Percentiles rank a stretch among this genome's conserved stretches.
phyloP scores from a whole-genome alignment of 2,888 invertebrate species.

The Synanthedon vespiformis region DNA sequence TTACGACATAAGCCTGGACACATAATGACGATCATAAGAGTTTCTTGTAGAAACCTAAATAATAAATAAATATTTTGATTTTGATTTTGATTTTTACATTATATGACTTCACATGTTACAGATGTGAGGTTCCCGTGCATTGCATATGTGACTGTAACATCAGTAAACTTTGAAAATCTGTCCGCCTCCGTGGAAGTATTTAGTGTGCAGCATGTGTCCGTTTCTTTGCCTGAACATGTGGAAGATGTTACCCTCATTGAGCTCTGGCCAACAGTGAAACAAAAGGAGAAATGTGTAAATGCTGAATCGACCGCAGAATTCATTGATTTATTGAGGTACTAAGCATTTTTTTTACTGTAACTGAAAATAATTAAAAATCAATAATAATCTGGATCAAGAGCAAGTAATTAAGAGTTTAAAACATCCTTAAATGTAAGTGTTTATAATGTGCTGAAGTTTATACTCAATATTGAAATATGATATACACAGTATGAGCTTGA shows the following conservation, averaged over 20 bases:
- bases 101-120: slow-evolving; percentile 14
- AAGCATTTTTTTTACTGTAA: background rate
- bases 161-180: slow-evolving; percentile 66
- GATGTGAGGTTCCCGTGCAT: slow-evolving; percentile 75
- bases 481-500: no score
- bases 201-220: slow-evolving; percentile 74
- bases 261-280: slow-evolving; percentile 75
- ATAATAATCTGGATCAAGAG: no score
- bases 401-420: no score
- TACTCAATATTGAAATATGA: no score
- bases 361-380: no score
- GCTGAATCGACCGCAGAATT: slow-evolving; percentile 72
- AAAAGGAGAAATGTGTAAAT: slow-evolving; percentile 69
- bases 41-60: no score
- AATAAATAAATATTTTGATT: no score
- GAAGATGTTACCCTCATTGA: slow-evolving; percentile 72
- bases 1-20: no score
- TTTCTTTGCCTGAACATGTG: slow-evolving; percentile 71
- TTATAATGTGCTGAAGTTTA: no score
- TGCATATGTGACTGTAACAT: slow-evolving; percentile 70
- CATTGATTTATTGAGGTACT: slow-evolving; percentile 70
- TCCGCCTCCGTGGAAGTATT: slow-evolving; percentile 71
- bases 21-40: no score
- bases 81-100: no score
- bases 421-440: no score